Conservation (phyloP, 1,140 invertebrate species). For the Diorhabda carinulata region DNA sequence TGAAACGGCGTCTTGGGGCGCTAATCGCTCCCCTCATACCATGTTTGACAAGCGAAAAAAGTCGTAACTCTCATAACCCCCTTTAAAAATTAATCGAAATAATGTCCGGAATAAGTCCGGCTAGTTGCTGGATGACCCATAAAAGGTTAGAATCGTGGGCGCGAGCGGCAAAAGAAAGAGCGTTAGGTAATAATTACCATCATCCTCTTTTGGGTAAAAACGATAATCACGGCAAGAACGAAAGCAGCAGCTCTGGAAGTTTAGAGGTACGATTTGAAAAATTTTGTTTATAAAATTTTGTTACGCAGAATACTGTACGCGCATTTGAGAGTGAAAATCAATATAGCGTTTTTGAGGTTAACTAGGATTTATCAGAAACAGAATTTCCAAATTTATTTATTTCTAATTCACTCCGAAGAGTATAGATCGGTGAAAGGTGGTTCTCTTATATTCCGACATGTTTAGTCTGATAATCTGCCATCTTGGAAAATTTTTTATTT, state of each 20-base stretch:
- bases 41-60: conserved; percentile 10
- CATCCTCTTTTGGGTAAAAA: conserved; percentile 22
- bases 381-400: too few species aligned
- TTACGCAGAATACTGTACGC: conserved; percentile 10
- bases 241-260: conserved; percentile 36
- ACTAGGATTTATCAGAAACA: background rate
- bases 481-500: too few species aligned
- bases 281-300: conserved; percentile 4
- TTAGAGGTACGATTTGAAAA: conserved; percentile 31
- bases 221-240: conserved; percentile 33
- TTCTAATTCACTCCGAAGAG: too few species aligned
- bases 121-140: conserved; percentile 66
- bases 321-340: conserved; percentile 17
- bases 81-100: background rate
- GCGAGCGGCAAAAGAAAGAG: conserved; percentile 61
- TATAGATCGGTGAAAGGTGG: too few species aligned
- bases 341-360: conserved; percentile 20
- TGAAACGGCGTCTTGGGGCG: conserved; percentile 21
- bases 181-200: conserved; percentile 48
- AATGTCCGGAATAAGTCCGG: conserved; percentile 64
- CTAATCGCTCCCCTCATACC: conserved; percentile 5
- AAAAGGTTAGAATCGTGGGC: conserved; percentile 69
- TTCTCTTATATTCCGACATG: too few species aligned
- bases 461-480: too few species aligned
- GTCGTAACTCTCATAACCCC: background rate